Conservation (phyloP, 2,888 invertebrate species). For the Steinernema scapterisci region DNA sequence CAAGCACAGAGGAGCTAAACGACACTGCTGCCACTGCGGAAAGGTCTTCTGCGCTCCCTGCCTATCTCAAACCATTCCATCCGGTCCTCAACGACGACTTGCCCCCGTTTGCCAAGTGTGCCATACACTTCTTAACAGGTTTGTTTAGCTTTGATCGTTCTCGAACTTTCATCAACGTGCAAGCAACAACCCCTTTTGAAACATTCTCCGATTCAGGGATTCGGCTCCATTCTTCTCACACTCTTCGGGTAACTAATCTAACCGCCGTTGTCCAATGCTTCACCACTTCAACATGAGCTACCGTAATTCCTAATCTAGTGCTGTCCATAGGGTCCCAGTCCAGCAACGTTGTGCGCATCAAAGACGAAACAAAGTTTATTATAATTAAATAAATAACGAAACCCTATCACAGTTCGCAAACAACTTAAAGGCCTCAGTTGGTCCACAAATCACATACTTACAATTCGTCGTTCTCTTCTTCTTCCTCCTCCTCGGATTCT, state of each 20-base stretch:
- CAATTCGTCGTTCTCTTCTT: conserved; percentile 45
- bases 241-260: conserved; percentile 29
- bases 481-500: conserved; percentile 34
- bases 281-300: not conserved
- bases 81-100: conserved; percentile 83
- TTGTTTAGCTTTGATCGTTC: too few species aligned
- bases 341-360: not conserved
- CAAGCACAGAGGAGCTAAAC: conserved; percentile 33
- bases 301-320: not conserved
- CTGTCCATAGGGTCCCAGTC: not conserved
- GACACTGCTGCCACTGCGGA: conserved; percentile 59
- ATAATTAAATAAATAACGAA: conserved; percentile 17
- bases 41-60: conserved; percentile 86
- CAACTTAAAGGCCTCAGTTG: not conserved
- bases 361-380: conserved; percentile 14
- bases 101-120: conserved; percentile 95
- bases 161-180: not conserved
- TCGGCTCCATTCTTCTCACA: conserved; percentile 69
- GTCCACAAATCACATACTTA: not conserved
- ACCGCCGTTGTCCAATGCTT: not conserved
- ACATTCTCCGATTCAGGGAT: conserved; percentile 54
- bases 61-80: conserved; percentile 79
- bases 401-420: conserved; percentile 19
- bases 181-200: not conserved
- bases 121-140: conserved; percentile 83